These are phyloP conservation scores for Dreissena rostriformis DNA, from an alignment of 1,140 invertebrate genomes.

Conservation along the genomic window DNA sequence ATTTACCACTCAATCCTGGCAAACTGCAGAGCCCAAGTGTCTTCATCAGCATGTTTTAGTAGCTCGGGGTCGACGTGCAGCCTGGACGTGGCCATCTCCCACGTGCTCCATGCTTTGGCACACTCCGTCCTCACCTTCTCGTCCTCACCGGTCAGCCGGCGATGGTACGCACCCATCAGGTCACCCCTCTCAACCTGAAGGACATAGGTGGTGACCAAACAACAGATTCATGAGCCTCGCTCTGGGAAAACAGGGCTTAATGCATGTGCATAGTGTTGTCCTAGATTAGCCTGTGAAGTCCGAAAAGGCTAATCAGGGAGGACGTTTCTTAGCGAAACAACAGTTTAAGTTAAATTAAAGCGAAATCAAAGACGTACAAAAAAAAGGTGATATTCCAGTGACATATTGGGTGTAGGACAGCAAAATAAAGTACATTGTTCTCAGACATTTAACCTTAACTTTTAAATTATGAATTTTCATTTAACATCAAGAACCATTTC, in stretches of 20 bases:
- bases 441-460: not conserved
- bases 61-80: constrained; percentile 69
- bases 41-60: constrained; percentile 65
- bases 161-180: constrained; percentile 78
- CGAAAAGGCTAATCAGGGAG: no score
- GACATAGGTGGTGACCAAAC: not conserved
- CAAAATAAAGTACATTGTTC: not conserved
- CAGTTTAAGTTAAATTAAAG: no score
- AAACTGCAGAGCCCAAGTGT: constrained; percentile 77
- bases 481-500: not conserved
- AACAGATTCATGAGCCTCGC: no score
- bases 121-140: constrained; percentile 63
- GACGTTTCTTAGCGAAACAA: no score
- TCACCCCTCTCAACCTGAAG: constrained; percentile 73
- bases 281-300: no score
- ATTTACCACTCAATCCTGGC: constrained; percentile 79
- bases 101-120: constrained; percentile 77
- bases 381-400: no score
- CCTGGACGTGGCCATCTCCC: constrained; percentile 78
- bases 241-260: no score
- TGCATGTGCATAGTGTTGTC: no score
- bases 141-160: constrained; percentile 75
- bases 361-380: no score
- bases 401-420: not conserved
- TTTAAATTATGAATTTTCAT: not conserved